Evolutionary conservation across 2,888 invertebrate genomes (phyloP), one percentile per base, ranked within the genome.

Genomic region (Drosophila testacea): DNA sequence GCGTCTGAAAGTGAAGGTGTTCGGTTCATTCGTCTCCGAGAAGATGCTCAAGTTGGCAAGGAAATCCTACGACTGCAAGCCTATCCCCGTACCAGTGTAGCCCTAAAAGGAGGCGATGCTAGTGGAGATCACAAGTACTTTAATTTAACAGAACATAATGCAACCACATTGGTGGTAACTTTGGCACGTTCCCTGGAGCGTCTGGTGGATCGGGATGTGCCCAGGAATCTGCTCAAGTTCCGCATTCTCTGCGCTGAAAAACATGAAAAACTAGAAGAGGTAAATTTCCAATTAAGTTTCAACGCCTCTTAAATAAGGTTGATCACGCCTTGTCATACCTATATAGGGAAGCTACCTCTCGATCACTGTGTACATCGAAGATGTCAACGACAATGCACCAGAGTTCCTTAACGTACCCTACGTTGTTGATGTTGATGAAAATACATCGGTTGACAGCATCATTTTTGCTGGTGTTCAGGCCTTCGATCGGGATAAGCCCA

Each of bases 291-390:
- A 30, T 30, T 32, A 9, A 6, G 7, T 9, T 30, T 30, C 5
- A 22, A 22, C 3, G 1, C 32, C 9, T 9, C 32, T 9, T 32
- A 32, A 6, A 0, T 7, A 32, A 2, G 32, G 2, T 9, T 7
- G 32, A 6, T 32, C 32, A 32, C 6, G 7, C 2, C 32, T 32
- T 32, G 2, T 9, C 32, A 2, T 32, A 32, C 6, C 32, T 7
- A 6, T 52, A 32, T 93, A 97, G 97, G 96, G 96, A 88, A 96
- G 96, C 54, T 97, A 96, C 81, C 93, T 97, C 27, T 96, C 96
- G 2, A 95, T 97, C 74, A 97, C 97, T 4, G 96, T 97, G 5
- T 97, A 97, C 92, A 96, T 97, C 6, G 97, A 97, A 92, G 97
- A 97, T 90, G 94, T 97, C 44, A 97, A 97, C 90, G 97, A 97